Evolutionary conservation across 2,113 vertebrate species (phyloP).

Genomic region (Scalopus aquaticus): DNA sequence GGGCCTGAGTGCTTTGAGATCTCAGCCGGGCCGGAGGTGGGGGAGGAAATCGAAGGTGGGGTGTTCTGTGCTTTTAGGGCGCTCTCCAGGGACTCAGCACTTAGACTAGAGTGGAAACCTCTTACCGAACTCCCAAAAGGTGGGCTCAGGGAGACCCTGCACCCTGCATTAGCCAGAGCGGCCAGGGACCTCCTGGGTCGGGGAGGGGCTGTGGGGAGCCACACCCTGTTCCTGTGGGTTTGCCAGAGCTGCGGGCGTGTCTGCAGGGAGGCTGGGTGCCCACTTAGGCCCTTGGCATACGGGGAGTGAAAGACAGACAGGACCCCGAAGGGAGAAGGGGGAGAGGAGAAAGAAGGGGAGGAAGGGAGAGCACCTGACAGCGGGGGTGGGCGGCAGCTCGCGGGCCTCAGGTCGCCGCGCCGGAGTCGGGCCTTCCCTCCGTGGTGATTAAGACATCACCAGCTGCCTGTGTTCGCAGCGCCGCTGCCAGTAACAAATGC

Average conservation of each 20-base stretch:
- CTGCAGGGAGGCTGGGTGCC: background rate
- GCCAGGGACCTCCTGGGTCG: background rate
- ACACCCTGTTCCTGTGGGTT: background rate
- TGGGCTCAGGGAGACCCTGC: background rate
- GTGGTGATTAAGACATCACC: slow-evolving; percentile 53
- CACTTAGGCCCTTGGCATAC: background rate
- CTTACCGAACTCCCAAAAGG: slow-evolving; percentile 1
- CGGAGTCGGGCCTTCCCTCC: background rate
- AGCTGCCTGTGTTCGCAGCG: slow-evolving; percentile 53
- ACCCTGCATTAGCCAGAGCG: background rate
- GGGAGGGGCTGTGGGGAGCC: background rate
- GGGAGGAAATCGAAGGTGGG: background rate
- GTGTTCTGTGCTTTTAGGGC: background rate
- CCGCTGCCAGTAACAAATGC: slow-evolving; percentile 49
- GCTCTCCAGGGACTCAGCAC: background rate
- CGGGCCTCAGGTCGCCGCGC: background rate
- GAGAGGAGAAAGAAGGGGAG: too few relatives aligned
- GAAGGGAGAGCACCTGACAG: background rate
- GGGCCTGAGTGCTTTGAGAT: background rate
- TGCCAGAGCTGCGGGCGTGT: background rate
- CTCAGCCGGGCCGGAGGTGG: background rate
- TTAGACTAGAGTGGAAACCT: background rate
- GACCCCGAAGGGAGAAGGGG: background rate
- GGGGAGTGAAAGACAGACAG: background rate
- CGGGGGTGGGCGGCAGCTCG: background rate